Evolutionary conservation across 2,113 vertebrate genomes (phyloP), one percentile per base, ranked within the genome.

Genomic region (Anarhynchus alexandrinus): DNA sequence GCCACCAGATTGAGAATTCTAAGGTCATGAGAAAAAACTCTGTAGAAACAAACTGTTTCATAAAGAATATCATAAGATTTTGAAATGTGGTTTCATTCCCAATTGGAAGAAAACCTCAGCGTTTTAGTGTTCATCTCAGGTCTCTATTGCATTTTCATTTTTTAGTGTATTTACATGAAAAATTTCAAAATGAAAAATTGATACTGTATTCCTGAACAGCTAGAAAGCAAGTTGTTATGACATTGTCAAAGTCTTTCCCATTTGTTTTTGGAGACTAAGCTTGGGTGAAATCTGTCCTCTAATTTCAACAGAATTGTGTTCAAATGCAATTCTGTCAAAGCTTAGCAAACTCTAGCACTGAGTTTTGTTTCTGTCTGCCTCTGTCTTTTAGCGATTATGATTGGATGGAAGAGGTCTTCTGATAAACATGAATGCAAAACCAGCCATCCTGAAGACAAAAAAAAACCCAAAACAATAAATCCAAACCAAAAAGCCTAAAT

Each of bases 11-110:
- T 42, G 36, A 81, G 80, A 88, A 88, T 70, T 91, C 36, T 76
- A 78, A 84, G 78, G 91, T 91, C 86, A 65, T 89, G 91, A 85
- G 89, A 82, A 95, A 95, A 93, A 92, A 19, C 23, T 55, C 14
- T 16, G 54, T 42, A 57, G 90, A 71, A 82, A 77, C 79, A 88
- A 94, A 80, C 22, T 29, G 26, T 87, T 95, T 89, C 54, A 25
- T 57, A 94, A 91, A 49, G 45, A 66, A 66, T 82, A 64, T 42
- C 0, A 0, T 27, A 65, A 54, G 49, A 45, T 54, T 93, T 89
- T 81, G 30, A 82, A 82, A 72, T 7, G 21, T 38, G 2, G 3
- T 83, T 96, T 91, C 17, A 40, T 76, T 91, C 61, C 57, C 42
- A 87, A 0, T 2, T 49, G 57, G 65, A 84, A 82, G 17, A 73